Evolutionary conservation across 2,113 vertebrate species (phyloP), one percentile per base, ranked within the genome.

Genomic region (Platichthys stellatus): DNA sequence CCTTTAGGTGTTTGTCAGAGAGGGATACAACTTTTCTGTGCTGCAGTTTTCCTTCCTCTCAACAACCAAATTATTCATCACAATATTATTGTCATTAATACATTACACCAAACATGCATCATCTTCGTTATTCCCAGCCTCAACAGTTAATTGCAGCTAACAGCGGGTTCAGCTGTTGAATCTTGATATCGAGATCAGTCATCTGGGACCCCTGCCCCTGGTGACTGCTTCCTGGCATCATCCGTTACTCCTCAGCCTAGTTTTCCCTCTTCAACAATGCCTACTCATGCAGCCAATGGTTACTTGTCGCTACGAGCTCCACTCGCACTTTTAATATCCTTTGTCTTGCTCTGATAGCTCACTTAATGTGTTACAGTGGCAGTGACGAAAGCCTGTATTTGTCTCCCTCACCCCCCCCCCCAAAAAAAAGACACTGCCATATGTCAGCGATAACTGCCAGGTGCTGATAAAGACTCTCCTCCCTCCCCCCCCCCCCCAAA

Each of bases 301-400:
- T 57, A 83, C 79, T 83, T 75, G 83, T 89, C 45, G 82, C 84
- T 40, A 65, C 67, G 57, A 86, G 78, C 65, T 76, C 58, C 75
- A 76, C 65, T 92, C 74, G 85, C 78, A 84, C 72, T 89, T 89
- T 91, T 90, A 90, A 94, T 92, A 90, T 87, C 82, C 83, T 83
- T 86, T 90, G 92, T 92, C 90, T 82, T 84, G 87, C 78, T 87
- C 85, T 73, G 87, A 92, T 87, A 85, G 86, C 80, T 91, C 84
- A 86, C 72, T 28, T 89, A 87, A 92, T 92, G 63, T 74, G 78
- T 88, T 80, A 74, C 21, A 74, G 83, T 78, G 87, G 56, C 85
- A 77, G 84, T 63, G 83, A 87, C 87, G 80, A 75, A 85, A 89
- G 70, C 81, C 58, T 8, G 35, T 53, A 79, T 88, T 82, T 65